Conservation (phyloP, 2,888 invertebrate genomes). For the Spatulosminthurus flaviceps region DNA sequence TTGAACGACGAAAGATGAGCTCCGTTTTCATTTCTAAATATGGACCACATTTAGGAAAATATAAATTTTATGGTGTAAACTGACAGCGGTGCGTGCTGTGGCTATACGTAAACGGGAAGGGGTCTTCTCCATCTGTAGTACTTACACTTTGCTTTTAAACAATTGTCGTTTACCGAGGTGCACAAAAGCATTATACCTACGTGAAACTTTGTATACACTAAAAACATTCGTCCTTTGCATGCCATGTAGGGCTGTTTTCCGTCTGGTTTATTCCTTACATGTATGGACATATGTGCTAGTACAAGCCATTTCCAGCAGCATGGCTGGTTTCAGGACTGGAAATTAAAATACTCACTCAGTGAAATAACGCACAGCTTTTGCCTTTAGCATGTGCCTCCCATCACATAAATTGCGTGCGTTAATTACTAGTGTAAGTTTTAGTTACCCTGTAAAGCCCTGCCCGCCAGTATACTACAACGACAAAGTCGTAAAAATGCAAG, state of each 20-base stretch:
- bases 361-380: no score
- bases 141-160: slow-evolving; percentile 2
- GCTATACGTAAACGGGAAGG: neutral
- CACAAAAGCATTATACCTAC: neutral
- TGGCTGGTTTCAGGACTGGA: neutral
- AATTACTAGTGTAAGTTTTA: no score
- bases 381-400: no score
- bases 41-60: slow-evolving; percentile 28
- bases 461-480: no score
- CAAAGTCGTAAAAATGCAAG: no score
- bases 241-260: no score
- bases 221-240: no score
- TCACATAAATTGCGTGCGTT: no score
- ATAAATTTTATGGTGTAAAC: neutral
- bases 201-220: neutral
- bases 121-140: slow-evolving; percentile 12
- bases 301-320: neutral
- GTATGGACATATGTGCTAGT: neutral
- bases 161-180: neutral
- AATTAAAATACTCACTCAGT: no score
- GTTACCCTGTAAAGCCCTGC: no score
- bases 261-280: neutral
- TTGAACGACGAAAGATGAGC: slow-evolving; percentile 35
- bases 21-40: slow-evolving; percentile 35
- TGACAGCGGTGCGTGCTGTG: slow-evolving; percentile 18